Conservation (phyloP, 1,140 invertebrate species). For the Gyrodactylus bullatarudis region DNA sequence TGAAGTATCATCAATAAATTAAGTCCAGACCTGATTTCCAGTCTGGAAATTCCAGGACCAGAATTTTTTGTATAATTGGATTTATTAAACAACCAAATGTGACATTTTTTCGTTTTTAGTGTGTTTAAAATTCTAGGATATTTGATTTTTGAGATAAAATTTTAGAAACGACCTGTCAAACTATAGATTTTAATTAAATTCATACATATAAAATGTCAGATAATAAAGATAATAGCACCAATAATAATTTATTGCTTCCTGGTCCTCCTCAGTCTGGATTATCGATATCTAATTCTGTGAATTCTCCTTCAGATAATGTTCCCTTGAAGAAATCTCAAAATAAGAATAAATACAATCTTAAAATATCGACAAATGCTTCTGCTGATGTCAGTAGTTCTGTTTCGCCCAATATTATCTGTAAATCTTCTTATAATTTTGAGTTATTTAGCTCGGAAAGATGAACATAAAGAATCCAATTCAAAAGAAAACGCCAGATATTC, state of each 20-base stretch:
- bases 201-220: no score
- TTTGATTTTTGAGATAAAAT: no score
- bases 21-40: no score
- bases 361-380: neutral
- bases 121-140: no score
- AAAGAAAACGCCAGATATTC: neutral
- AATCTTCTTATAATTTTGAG: neutral
- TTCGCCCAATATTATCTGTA: neutral
- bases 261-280: neutral
- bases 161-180: no score
- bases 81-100: no score
- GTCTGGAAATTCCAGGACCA: no score
- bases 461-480: neutral
- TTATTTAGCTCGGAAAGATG: neutral
- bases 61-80: no score
- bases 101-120: no score
- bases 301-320: neutral
- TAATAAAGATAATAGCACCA: neutral
- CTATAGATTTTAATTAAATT: no score
- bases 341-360: neutral
- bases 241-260: neutral
- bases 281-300: neutral
- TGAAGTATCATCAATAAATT: no score
- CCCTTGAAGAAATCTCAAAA: neutral
- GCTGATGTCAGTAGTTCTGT: neutral